phyloP scores from a whole-genome alignment of 2,113 vertebrate species.

The Gorsachius goisagi region DNA sequence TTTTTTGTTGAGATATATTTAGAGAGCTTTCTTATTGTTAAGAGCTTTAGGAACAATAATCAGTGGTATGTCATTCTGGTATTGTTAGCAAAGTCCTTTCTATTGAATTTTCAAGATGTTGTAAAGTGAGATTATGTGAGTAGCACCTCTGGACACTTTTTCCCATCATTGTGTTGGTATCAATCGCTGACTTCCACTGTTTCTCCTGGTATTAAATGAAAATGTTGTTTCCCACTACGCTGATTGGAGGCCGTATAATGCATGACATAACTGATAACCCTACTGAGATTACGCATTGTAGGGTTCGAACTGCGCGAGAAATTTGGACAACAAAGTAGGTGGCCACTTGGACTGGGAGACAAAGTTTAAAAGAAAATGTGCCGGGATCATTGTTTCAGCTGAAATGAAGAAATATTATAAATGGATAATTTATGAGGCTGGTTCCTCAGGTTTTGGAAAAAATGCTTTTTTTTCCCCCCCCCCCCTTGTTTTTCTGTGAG shows the following conservation, averaged over 20 bases:
- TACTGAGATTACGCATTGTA: slow-evolving; percentile 77
- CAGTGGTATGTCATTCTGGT: slow-evolving; percentile 77
- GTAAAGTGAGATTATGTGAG: slow-evolving; percentile 83
- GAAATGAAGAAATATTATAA: slow-evolving; percentile 20
- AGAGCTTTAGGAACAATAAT: slow-evolving; percentile 80
- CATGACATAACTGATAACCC: slow-evolving; percentile 81
- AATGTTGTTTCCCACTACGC: slow-evolving; percentile 81
- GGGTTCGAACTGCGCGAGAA: slow-evolving; percentile 29
- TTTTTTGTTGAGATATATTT: slow-evolving; percentile 78
- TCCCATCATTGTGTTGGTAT: slow-evolving; percentile 90
- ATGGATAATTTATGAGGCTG: slow-evolving; percentile 10
- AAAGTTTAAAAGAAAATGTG: slow-evolving; percentile 33
- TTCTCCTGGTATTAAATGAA: slow-evolving; percentile 85
- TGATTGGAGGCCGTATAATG: slow-evolving; percentile 79
- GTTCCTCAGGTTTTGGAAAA: slow-evolving; percentile 11
- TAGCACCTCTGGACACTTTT: slow-evolving; percentile 85
- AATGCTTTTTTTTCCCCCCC: background rate
- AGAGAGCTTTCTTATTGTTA: slow-evolving; percentile 80
- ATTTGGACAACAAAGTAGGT: slow-evolving; percentile 57
- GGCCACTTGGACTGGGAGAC: slow-evolving; percentile 40
- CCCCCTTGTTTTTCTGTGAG: background rate
- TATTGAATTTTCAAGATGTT: slow-evolving; percentile 85
- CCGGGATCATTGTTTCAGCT: slow-evolving; percentile 37
- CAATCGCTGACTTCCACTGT: slow-evolving; percentile 87
- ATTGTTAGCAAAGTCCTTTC: slow-evolving; percentile 77